Conservation (phyloP, 1,140 invertebrate species). For the Marisa cornuarietis region DNA sequence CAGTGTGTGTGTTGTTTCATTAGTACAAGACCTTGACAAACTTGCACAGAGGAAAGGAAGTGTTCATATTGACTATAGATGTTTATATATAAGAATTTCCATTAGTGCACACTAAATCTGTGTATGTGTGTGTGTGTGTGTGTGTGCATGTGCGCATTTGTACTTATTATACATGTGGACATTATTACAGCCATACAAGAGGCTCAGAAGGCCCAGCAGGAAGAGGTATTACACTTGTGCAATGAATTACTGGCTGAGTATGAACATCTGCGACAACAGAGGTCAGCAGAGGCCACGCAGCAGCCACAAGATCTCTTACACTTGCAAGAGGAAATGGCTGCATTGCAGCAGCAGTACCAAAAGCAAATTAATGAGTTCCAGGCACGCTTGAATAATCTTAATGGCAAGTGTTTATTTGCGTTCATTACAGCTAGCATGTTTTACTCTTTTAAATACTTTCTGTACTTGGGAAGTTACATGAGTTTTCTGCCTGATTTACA, state of each 20-base stretch:
- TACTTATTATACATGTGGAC: no score
- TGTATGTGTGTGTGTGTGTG: background rate
- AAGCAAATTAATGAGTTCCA: constrained; percentile 42
- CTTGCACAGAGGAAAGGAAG: no score
- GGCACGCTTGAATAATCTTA: background rate
- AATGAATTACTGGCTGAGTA: constrained; percentile 48
- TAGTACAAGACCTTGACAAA: no score
- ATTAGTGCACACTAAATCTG: no score
- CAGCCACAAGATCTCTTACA: constrained; percentile 46
- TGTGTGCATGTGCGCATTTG: background rate
- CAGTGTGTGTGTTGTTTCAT: no score
- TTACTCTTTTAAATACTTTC: background rate
- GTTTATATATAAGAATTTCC: no score
- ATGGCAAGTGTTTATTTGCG: background rate
- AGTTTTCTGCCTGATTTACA: background rate
- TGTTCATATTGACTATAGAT: no score
- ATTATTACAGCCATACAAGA: constrained; percentile 44
- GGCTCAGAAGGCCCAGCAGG: constrained; percentile 45
- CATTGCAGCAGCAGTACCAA: constrained; percentile 47
- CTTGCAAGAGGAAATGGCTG: constrained; percentile 49
- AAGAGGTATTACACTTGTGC: constrained; percentile 47
- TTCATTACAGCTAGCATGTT: background rate
- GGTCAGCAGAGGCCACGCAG: constrained; percentile 39
- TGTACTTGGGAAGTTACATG: background rate
- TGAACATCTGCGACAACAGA: constrained; percentile 40